These are phyloP conservation scores for Tigriopus californicus DNA, from an alignment of 2,888 invertebrate species.

Conservation along the genomic window DNA sequence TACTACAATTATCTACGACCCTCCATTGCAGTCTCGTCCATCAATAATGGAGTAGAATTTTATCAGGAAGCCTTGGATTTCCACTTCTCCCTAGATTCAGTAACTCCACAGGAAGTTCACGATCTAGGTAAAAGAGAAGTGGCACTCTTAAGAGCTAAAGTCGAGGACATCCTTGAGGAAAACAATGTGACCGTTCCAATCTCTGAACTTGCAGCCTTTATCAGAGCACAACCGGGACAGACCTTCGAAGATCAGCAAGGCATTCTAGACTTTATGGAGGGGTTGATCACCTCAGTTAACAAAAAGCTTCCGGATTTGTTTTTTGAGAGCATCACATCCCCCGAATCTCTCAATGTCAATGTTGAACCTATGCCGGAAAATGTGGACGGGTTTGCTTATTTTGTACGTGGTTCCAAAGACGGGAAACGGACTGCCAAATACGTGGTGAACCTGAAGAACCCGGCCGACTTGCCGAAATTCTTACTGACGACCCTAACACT, in stretches of 20 bases:
- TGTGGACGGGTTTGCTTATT: constrained; percentile 23
- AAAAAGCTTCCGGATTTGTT: constrained; percentile 24
- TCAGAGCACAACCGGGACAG: constrained; percentile 22
- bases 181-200: no score
- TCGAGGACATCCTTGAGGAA: no score
- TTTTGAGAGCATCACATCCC: constrained; percentile 20
- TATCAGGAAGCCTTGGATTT: no score
- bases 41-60: constrained; percentile 21
- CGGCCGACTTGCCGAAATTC: constrained; percentile 22
- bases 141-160: no score
- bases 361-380: constrained; percentile 3
- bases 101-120: no score
- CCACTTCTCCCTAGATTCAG: no score
- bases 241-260: constrained; percentile 24
- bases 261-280: constrained; percentile 23
- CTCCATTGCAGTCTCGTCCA: constrained; percentile 23
- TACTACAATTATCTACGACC: constrained; percentile 20
- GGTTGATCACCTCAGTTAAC: constrained; percentile 23
- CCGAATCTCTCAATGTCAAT: neutral
- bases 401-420: constrained; percentile 24
- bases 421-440: constrained; percentile 24
- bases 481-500: constrained; percentile 25
- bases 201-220: constrained; percentile 22
- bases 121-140: no score
- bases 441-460: constrained; percentile 23